Evolutionary conservation across 1,140 invertebrate genomes (phyloP), one percentile per base, ranked within the genome.

Genomic region (Grapholita molesta): DNA sequence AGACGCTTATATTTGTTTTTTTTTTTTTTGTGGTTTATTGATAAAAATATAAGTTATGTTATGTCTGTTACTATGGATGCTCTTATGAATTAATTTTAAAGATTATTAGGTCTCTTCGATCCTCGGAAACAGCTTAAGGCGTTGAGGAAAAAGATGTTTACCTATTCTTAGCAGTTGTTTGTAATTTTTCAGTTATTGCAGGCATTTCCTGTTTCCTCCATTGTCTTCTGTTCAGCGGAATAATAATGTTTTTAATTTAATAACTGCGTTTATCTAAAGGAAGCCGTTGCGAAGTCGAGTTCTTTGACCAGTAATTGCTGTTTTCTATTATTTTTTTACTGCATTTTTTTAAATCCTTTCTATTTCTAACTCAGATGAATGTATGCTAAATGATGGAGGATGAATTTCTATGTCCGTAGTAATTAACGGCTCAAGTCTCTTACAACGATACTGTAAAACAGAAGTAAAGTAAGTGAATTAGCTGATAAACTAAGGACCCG

Each of bases 121-220:
- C 55, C 25, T 61, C 8, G n/a, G n/a, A 61, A 30, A 25, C n/a
- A 28, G 24, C n/a, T n/a, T n/a, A 57, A 25, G 24, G 18, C n/a
- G n/a, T 57, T 25, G 8, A 25, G 55, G 55, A 61, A 61, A 61
- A 61, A 4, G 55, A 18, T 2, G 11, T 21, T 48, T 48, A 48
- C 42, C 42, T 48, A 48, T 48, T 48, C 18, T 21, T 18, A 48
- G 21, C 15, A 7, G 8, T 15, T 21, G 42, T 48, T 21, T 21
- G 18, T 48, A 48, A 21, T 48, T 21, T 48, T 48, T 48, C 42
- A 48, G 42, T 48, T 48, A 48, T 48, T 48, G 18, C 42, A 21
- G 8, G 42, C 55, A 28, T 61, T 28, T 61, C 55, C 55, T 61
- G 55, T 61, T 61, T n/a, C 55, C 25, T 28, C 55, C 24, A 28